Percentiles rank a stretch among this genome's conserved stretches.
Conservation (phyloP, 2,113 vertebrate species). For the Syngnathus typhle region DNA sequence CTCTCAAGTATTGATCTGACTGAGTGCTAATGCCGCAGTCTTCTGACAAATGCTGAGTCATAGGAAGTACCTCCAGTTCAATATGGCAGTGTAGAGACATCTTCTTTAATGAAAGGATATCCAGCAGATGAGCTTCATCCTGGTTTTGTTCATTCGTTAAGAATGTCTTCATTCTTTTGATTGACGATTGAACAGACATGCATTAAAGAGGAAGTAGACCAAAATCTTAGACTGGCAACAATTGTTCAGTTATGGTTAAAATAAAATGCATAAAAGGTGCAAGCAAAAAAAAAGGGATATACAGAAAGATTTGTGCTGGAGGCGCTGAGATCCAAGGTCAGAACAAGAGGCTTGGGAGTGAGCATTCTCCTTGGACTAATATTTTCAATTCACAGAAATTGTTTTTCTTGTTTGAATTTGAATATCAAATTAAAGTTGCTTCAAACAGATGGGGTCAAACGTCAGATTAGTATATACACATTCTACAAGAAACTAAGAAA, state of each 20-base stretch:
- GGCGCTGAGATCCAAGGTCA: neutral
- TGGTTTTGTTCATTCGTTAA: neutral
- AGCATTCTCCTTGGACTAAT: neutral
- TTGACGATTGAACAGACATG: too few species aligned
- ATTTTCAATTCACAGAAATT: neutral
- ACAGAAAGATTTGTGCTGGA: neutral
- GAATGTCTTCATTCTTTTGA: too few species aligned
- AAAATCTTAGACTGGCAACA: too few species aligned
- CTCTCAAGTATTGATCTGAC: conserved; percentile 36
- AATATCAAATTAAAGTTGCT: neutral
- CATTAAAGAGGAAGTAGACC: too few species aligned
- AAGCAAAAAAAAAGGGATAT: too few species aligned
- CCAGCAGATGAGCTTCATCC: neutral
- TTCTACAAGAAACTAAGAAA: too few species aligned
- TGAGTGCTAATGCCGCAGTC: conserved; percentile 43
- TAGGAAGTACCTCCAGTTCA: conserved; percentile 8
- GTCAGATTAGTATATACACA: too few species aligned
- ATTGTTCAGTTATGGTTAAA: too few species aligned
- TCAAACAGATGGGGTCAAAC: neutral
- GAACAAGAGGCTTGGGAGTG: neutral
- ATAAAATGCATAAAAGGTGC: too few species aligned
- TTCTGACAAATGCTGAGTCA: conserved; percentile 56
- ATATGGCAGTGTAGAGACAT: neutral
- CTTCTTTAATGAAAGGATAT: neutral
- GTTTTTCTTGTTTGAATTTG: neutral